Conservation (phyloP, 2,797 vertebrate genomes). For the Dallia pectoralis region DNA sequence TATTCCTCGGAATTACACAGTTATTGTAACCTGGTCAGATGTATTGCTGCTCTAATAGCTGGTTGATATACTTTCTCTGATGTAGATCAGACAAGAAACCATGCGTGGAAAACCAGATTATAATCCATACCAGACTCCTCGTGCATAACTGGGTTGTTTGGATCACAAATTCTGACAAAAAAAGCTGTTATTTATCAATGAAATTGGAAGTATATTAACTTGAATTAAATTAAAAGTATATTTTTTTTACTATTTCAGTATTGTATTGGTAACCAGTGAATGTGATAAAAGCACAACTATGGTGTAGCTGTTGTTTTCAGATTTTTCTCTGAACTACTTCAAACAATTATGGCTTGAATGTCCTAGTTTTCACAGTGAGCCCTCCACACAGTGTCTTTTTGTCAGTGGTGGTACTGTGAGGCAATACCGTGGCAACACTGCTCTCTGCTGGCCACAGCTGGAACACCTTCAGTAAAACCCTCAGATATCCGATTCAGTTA, state of each 20-base stretch:
- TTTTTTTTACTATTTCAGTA: no score
- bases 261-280: no score
- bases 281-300: no score
- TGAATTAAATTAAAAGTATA: no score
- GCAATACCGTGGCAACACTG: constrained; percentile 59
- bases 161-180: no score
- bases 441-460: constrained; percentile 67
- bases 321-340: neutral
- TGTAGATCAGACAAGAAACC: neutral
- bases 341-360: neutral
- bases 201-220: no score
- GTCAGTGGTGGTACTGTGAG: constrained; percentile 21
- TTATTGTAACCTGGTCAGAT: constrained; percentile 34
- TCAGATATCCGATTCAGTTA: neutral
- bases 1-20: constrained; percentile 51
- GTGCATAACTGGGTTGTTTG: no score
- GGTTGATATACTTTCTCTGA: constrained; percentile 17
- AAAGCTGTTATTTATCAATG: no score
- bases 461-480: constrained; percentile 12
- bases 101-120: no score
- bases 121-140: no score
- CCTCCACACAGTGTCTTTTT: constrained; percentile 43
- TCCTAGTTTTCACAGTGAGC: constrained; percentile 32
- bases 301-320: neutral
- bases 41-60: constrained; percentile 25